These are phyloP conservation scores for Rachycentron canadum DNA, from an alignment of 2,797 vertebrate genomes.

Conservation along the genomic window DNA sequence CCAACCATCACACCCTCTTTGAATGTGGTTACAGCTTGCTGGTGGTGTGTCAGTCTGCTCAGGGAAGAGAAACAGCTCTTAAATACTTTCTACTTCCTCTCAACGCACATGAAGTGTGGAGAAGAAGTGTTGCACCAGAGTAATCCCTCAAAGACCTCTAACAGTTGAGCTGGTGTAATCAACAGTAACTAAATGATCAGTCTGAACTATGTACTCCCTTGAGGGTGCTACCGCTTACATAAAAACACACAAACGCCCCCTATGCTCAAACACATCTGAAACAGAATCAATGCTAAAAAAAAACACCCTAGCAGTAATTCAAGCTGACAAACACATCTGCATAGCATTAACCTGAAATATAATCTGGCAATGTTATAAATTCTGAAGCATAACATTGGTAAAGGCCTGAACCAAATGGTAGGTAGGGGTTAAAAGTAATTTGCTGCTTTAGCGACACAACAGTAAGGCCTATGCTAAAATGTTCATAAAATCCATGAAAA, in stretches of 20 bases:
- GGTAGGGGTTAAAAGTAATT: slow-evolving; percentile 62
- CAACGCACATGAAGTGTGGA: slow-evolving; percentile 31
- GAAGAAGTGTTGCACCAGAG: slow-evolving; percentile 5
- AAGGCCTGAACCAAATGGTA: slow-evolving; percentile 62
- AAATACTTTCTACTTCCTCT: slow-evolving; percentile 33
- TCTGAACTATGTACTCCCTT: slow-evolving; percentile 24
- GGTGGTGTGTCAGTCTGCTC: slow-evolving; percentile 68
- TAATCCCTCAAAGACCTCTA: slow-evolving; percentile 24
- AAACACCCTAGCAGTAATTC: slow-evolving; percentile 54
- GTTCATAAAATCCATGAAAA: slow-evolving; percentile 73
- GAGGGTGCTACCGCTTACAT: slow-evolving; percentile 53
- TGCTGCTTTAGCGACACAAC: slow-evolving; percentile 68
- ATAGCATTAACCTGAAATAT: slow-evolving; percentile 78
- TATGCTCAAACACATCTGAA: slow-evolving; percentile 54
- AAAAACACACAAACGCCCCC: slow-evolving; percentile 48
- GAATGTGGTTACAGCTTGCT: slow-evolving; percentile 71
- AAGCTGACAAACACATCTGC: slow-evolving; percentile 73
- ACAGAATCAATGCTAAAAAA: slow-evolving; percentile 49
- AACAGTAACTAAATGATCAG: slow-evolving; percentile 25
- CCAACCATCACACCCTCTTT: slow-evolving; percentile 22
- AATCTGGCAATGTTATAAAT: slow-evolving; percentile 63
- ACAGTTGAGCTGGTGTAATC: slow-evolving; percentile 27
- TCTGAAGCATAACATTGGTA: slow-evolving; percentile 63
- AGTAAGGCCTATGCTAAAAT: slow-evolving; percentile 75
- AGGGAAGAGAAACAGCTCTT: slow-evolving; percentile 30